Conservation (phyloP, 37 sponge, comb jelly and placozoan genomes). For the Chondrilla cf. caribensis region DNA sequence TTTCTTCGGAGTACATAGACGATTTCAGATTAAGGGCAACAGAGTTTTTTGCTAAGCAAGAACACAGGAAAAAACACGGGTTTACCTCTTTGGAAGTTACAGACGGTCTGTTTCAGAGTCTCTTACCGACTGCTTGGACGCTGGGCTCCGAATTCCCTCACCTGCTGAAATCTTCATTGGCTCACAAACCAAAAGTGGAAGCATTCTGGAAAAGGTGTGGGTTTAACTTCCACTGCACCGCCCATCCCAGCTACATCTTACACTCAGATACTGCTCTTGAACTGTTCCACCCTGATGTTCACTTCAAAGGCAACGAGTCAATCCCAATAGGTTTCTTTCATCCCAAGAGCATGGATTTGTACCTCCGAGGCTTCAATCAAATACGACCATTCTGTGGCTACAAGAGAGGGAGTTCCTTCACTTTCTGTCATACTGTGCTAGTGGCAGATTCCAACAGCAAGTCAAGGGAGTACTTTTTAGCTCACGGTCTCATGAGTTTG, state of each 20-base stretch:
- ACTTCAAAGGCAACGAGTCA: conserved; percentile 14
- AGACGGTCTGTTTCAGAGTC: conserved; percentile 35
- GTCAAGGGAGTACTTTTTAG: conserved; percentile 26
- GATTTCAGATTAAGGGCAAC: conserved; percentile 31
- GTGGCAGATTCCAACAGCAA: conserved; percentile 15
- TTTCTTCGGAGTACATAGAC: not conserved
- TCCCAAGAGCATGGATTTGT: conserved; percentile 42
- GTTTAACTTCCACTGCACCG: conserved; percentile 39
- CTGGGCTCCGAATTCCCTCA: conserved; percentile 37
- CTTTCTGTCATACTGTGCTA: conserved; percentile 68
- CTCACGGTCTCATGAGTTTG: conserved; percentile 66
- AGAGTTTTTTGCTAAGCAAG: conserved; percentile 33
- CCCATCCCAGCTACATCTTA: conserved; percentile 47
- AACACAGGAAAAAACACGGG: not conserved
- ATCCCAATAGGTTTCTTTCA: conserved; percentile 29
- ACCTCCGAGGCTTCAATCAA: conserved; percentile 56
- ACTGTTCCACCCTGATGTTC: conserved; percentile 26
- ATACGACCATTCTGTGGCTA: conserved; percentile 63
- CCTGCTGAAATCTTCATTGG: conserved; percentile 37
- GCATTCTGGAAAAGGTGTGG: conserved; percentile 64
- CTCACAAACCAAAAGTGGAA: conserved; percentile 43
- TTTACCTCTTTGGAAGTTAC: not conserved
- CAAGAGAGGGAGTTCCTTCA: conserved; percentile 29
- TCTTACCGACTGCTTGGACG: conserved; percentile 42
- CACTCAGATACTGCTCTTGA: conserved; percentile 43